Base-by-base conservation (phyloP, 2,113 vertebrate species). In the Nothoprocta perdicaria region DNA sequence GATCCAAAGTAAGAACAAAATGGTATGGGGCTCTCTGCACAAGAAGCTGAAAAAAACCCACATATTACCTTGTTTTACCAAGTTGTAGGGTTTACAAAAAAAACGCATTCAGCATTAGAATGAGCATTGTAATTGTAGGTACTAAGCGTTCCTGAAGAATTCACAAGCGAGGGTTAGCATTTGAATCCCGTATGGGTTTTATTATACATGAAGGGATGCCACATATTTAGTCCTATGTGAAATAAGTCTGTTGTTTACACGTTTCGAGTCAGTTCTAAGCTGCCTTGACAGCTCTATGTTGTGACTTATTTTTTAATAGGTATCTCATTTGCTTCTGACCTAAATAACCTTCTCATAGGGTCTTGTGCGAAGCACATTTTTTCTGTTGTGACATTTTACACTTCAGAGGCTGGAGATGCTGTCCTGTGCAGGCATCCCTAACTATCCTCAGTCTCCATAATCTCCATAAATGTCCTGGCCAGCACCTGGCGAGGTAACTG, bases 301-400 rank as follows among this genome's bases (percentile, higher is more conserved):
- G 3, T 48, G 84, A 91, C 55, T 87, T 79, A 66, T 61, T 74
- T 79, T 79, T 63, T n/a, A 67, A 80, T 13, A 53, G 33, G 50
- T 33, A 50, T 41, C 74, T 89, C 68, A 18, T 45, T 50, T 41
- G 12, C 26, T 92, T 71, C 80, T 53, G 82, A 89, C 84, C 88
- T 11, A 40, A 72, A 73, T 7, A 84, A 82, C 85, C 76, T 85
- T 62, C 78, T 12, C 2, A 53, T 0, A 6, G 33, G 29, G 26
- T 9, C 38, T 45, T 5, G 43, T 1, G 22, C 4, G 12, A 22
- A 24, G 29, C 4, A 1, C 7, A 46, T 50, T 0, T 17, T 38
- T 66, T 5, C 71, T 40, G 2, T 8, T 3, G 24, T 38, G 1
- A 4, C 62, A 29, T 9, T 2, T 10, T 1, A 10, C 9, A 2